phyloP scores from a whole-genome alignment of 2,797 vertebrate genomes.

The Acanthornis magna region DNA sequence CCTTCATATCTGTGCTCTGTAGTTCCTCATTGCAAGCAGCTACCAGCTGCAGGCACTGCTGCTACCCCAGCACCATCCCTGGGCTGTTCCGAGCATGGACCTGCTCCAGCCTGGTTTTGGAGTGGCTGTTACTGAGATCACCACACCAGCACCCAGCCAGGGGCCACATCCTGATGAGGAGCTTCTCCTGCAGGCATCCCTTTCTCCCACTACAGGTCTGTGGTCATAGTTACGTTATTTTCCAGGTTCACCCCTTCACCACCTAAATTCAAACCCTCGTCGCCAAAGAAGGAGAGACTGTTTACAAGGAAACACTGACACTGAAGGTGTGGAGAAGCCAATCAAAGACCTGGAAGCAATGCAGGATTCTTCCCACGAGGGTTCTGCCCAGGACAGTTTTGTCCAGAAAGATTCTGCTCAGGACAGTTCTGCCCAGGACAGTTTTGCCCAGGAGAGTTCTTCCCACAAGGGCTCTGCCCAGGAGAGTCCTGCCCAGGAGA shows the following conservation, averaged over 20 bases:
- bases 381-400: too few relatives aligned
- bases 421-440: too few relatives aligned
- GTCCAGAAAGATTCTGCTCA: too few relatives aligned
- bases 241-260: not conserved
- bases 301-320: not conserved
- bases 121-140: not conserved
- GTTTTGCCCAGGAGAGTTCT: too few relatives aligned
- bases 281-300: not conserved
- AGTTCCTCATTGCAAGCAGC: not conserved
- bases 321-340: not conserved
- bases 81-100: not conserved
- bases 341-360: rapidly evolving
- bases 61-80: not conserved
- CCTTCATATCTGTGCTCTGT: not conserved
- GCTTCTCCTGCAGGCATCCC: not conserved
- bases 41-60: not conserved
- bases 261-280: not conserved
- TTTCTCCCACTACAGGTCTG: not conserved
- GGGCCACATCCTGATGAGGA: rapidly evolving
- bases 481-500: too few relatives aligned
- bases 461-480: too few relatives aligned
- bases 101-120: not conserved
- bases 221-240: not conserved
- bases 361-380: not conserved
- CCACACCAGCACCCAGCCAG: not conserved